Evolutionary conservation across 2,888 invertebrate genomes (phyloP), one percentile per base, ranked within the genome.

Genomic region (Drosophila atripex): DNA sequence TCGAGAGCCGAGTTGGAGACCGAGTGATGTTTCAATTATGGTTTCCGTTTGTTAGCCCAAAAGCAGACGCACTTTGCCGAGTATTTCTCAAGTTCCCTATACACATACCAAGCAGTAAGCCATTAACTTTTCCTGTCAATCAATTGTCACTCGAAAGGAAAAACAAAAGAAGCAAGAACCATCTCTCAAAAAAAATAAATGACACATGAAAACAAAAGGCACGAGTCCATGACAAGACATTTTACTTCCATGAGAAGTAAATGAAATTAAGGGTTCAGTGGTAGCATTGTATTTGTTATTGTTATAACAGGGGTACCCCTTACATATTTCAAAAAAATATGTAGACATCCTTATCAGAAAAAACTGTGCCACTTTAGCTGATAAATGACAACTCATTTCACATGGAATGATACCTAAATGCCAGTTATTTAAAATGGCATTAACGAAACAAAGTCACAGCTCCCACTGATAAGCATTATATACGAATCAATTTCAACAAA

Each of bases 61-160:
- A 45, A 46, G 45, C 68, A 28, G 28, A 68, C 38, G 55, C 64
- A 68, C 38, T 53, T 30, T 41, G 32, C 41, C 66, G 43, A 63
- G 53, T 66, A 52, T 52, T 32, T 9, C 63, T 16, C 25, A 41
- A 60, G 32, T 25, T 54, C n/a, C 43, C 21, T 43, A 16, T 46
- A 35, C 41, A 41, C 38, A 25, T 50, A 18, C n/a, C 52, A 35
- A 54, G 45, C 45, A 68, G 78, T 86, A 77, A 77, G 73, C 72
- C 72, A 82, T 86, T 87, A 85, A 77, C 86, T 82, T 77, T 78
- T 77, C 60, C 88, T 76, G 87, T 87, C 85, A 86, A 86, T 88
- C 85, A 86, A 88, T 73, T 82, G 83, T 82, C 88, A 77, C 66
- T 76, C 61, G 65, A 68, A 64, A 45, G 58, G 58, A 74, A 64